These are phyloP conservation scores for Percina caprodes DNA, from an alignment of 2,113 vertebrate genomes.

Conservation along the genomic window DNA sequence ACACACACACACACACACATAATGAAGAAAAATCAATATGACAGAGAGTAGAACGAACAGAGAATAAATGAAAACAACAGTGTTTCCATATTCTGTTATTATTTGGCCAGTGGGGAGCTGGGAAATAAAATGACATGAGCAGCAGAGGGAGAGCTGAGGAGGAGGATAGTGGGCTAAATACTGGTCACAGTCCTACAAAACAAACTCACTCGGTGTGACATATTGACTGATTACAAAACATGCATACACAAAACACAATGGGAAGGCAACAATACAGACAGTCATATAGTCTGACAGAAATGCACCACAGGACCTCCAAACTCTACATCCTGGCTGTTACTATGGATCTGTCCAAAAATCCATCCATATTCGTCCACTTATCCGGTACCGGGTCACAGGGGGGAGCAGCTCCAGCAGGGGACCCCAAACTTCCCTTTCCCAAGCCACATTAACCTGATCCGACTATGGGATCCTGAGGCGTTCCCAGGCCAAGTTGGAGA, in stretches of 20 bases:
- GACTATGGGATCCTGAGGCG: too few species aligned
- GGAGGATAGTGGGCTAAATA: slow-evolving; percentile 57
- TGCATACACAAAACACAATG: slow-evolving; percentile 1
- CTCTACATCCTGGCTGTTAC: not conserved
- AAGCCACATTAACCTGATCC: too few species aligned
- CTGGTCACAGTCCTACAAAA: slow-evolving; percentile 56
- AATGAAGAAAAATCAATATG: slow-evolving; percentile 56
- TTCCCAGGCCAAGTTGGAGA: too few species aligned
- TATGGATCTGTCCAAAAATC: slow-evolving; percentile 1
- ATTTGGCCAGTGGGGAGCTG: slow-evolving; percentile 35
- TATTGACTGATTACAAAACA: slow-evolving; percentile 47
- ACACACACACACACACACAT: slow-evolving; percentile 16
- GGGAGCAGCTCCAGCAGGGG: too few species aligned
- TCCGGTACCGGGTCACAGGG: too few species aligned
- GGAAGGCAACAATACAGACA: slow-evolving; percentile 13
- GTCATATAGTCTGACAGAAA: slow-evolving; percentile 8
- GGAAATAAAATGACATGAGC: slow-evolving; percentile 57
- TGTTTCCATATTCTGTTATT: slow-evolving; percentile 61
- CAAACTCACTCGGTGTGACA: slow-evolving; percentile 53
- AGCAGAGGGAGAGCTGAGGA: slow-evolving; percentile 50
- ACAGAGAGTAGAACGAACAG: slow-evolving; percentile 30
- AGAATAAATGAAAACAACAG: slow-evolving; percentile 43
- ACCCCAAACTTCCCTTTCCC: too few species aligned
- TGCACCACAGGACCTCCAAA: not conserved
- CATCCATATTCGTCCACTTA: too few species aligned